phyloP scores from a whole-genome alignment of 1,140 invertebrate species.

The Drosophila navojoa region DNA sequence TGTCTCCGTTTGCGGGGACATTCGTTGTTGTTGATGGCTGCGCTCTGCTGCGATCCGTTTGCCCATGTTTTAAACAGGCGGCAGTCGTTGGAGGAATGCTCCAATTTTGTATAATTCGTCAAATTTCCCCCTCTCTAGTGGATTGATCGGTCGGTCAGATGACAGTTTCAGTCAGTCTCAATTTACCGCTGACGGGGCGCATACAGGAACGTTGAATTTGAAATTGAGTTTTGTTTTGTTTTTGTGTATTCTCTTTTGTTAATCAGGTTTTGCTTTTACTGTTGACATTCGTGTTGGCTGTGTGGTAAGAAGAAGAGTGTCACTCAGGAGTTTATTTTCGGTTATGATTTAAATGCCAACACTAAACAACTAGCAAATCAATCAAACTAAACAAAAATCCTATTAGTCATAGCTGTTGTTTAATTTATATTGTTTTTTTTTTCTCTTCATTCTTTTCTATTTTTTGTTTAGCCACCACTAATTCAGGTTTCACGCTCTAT shows the following conservation, averaged over 20 bases:
- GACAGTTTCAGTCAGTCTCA: conserved; percentile 37
- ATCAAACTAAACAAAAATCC: background rate
- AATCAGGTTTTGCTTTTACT: conserved; percentile 43
- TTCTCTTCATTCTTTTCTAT: conserved; percentile 5
- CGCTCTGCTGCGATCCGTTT: conserved; percentile 67
- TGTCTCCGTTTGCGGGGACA: conserved; percentile 19
- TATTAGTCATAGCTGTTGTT: conserved; percentile 18
- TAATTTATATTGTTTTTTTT: conserved; percentile 33
- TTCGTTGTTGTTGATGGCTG: conserved; percentile 30
- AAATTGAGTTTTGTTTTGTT: conserved; percentile 44
- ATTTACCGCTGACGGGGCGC: conserved; percentile 18
- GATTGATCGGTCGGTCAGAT: conserved; percentile 7
- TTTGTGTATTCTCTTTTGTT: conserved; percentile 57
- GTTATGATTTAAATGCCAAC: conserved; percentile 9
- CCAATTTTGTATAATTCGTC: conserved; percentile 11
- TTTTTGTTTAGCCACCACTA: conserved; percentile 37
- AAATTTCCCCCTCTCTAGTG: background rate
- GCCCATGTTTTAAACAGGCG: conserved; percentile 45
- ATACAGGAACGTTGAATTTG: conserved; percentile 45
- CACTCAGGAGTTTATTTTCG: conserved; percentile 24
- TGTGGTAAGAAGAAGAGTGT: conserved; percentile 34
- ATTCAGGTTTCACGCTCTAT: conserved; percentile 46
- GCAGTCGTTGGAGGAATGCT: conserved; percentile 11
- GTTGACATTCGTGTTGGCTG: conserved; percentile 40
- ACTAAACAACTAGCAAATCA: conserved; percentile 5